A percentile compares a stretch with the other conserved stretches of the same genome.
Conservation (phyloP, 2,113 vertebrate species). For the Cavia aperea region DNA sequence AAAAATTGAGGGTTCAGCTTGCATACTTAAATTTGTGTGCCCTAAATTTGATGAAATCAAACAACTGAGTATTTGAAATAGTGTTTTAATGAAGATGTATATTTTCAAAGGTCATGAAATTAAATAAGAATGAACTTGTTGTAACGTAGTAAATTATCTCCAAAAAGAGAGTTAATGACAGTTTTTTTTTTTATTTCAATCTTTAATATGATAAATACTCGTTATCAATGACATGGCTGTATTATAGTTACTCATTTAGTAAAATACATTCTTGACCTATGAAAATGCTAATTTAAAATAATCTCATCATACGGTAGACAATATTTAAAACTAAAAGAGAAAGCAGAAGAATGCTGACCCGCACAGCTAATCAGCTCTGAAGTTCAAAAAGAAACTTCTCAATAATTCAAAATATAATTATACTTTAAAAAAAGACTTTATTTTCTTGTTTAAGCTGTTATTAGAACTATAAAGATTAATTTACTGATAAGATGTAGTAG, state of each 20-base stretch:
- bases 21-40: constrained; percentile 36
- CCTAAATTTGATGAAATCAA: constrained; percentile 10
- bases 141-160: not conserved
- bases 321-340: constrained; percentile 7
- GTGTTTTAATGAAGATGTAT: not conserved
- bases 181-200: not conserved
- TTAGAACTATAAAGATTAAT: not conserved
- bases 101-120: not conserved
- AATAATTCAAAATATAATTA: constrained; percentile 1
- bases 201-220: not conserved
- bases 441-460: not conserved
- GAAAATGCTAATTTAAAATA: not conserved
- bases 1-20: constrained; percentile 24
- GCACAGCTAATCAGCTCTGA: not conserved
- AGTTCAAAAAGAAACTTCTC: not conserved
- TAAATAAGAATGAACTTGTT: not conserved
- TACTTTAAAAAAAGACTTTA: not conserved
- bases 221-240: not conserved
- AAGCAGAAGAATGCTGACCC: not conserved
- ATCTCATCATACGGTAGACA: not conserved
- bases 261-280: not conserved
- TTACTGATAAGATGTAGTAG: not conserved
- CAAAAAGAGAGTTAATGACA: not conserved
- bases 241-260: not conserved
- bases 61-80: not conserved